phyloP scores from a whole-genome alignment of 2,113 vertebrate species.

The Megalops atlanticus region DNA sequence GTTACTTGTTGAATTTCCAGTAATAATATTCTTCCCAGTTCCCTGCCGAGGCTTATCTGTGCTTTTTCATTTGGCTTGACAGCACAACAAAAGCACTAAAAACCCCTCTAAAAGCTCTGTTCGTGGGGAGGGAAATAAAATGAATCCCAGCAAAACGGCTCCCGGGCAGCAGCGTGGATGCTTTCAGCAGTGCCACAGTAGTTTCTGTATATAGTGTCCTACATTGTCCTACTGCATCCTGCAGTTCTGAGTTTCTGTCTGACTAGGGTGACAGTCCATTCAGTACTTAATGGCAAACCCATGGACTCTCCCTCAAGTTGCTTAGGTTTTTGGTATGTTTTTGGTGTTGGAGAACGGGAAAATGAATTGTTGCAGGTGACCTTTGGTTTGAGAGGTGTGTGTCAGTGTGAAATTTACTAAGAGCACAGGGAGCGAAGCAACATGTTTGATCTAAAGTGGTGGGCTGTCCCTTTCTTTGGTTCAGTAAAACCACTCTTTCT shows the following conservation, averaged over 20 bases:
- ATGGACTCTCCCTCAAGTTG: neutral
- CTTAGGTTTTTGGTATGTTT: neutral
- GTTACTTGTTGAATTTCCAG: conserved; percentile 7
- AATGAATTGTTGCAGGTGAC: neutral
- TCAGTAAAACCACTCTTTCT: neutral
- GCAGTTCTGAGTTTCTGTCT: too few species aligned
- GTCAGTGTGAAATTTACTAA: neutral
- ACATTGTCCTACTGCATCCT: too few species aligned
- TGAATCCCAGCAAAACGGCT: neutral
- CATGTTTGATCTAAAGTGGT: neutral
- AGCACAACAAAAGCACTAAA: neutral
- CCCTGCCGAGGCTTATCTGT: neutral
- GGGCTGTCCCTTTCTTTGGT: neutral
- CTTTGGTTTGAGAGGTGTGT: neutral
- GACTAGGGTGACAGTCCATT: neutral
- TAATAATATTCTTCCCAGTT: neutral
- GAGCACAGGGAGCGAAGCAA: neutral
- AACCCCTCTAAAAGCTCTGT: neutral
- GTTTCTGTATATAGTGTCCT: too few species aligned
- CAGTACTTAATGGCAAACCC: neutral
- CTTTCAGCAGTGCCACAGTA: neutral
- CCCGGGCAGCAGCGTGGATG: neutral
- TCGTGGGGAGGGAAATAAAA: neutral
- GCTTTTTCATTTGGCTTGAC: neutral
- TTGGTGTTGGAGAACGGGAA: neutral